These are phyloP conservation scores for Mergus octosetaceus DNA, from an alignment of 2,797 vertebrate species.

Conservation along the genomic window DNA sequence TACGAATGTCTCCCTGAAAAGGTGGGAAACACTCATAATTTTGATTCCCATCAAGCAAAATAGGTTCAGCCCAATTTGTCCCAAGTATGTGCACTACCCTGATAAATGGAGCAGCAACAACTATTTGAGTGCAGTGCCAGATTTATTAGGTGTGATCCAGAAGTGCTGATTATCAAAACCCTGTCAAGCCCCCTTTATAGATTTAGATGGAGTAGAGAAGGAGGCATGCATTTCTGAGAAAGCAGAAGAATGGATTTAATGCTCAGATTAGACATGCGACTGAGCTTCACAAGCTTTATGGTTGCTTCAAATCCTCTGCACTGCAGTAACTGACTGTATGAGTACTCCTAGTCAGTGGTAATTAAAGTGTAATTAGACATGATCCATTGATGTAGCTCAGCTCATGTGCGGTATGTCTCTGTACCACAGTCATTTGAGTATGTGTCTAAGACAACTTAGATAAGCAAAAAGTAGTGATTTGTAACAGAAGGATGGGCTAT, in stretches of 20 bases:
- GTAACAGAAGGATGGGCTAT: neutral
- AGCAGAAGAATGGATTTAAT: neutral
- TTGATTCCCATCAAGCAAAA: neutral
- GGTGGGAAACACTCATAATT: neutral
- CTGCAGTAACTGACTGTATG: neutral
- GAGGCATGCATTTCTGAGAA: neutral
- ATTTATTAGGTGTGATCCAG: neutral
- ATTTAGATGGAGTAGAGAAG: neutral
- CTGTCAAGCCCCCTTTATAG: neutral
- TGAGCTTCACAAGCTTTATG: neutral
- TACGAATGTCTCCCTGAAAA: neutral
- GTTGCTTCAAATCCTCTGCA: neutral
- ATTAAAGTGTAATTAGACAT: neutral
- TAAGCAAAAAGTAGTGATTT: neutral
- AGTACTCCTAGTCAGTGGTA: neutral
- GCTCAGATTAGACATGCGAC: neutral
- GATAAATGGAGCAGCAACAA: neutral
- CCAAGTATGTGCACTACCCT: neutral
- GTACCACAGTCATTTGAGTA: neutral
- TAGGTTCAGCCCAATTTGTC: neutral
- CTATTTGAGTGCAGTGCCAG: fast-evolving
- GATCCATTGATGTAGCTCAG: neutral
- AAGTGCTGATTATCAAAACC: neutral
- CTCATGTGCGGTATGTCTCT: neutral
- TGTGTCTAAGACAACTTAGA: neutral